Evolutionary conservation across 2,113 vertebrate genomes (phyloP), one percentile per base, ranked within the genome.

Genomic region (Chinchilla lanigera): DNA sequence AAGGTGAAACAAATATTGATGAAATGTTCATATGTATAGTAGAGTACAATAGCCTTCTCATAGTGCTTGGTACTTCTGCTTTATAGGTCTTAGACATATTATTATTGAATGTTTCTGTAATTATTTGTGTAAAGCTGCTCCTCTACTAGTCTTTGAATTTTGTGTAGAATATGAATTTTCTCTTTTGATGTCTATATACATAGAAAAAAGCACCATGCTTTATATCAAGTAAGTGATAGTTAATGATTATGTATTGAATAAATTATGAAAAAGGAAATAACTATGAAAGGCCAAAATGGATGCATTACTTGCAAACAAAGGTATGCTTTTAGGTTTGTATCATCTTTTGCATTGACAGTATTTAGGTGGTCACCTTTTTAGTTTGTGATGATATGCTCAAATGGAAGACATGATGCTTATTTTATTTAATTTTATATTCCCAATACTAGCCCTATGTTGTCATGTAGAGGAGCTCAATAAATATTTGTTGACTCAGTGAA

Each of bases 401-500:
- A 28, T 38, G 63, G 38, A 54, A 75, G 7, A 81, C 38, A 63
- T 19, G 89, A 41, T 77, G 24, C 17, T 85, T 84, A 14, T 90
- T 94, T 87, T 30, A 83, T 85, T 89, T 96, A 84, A 85, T 90
- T 80, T 93, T 81, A 33, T 81, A 47, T 80, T 86, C 19, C 16
- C 28, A 85, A 73, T 50, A 78, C 14, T 41, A 93, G 10, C 6
- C 47, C 16, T 67, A 35, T 67, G 47, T 30, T 81, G 65, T 73
- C 17, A 52, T 67, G 54, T 3, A 3, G 26, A 89, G 50, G 41
- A 91, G 16, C 20, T 73, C 87, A 92, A 38, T 77, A 93, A 92
- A 88, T 58, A 91, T 81, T 95, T 78, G 50, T 63, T 84, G 78
- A 86, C 58, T 82, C 33, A 86, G 58, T 71, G 44, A 92, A 83